Evolutionary conservation across 2,113 vertebrate genomes (phyloP).

Genomic region (Pantherophis guttatus): DNA sequence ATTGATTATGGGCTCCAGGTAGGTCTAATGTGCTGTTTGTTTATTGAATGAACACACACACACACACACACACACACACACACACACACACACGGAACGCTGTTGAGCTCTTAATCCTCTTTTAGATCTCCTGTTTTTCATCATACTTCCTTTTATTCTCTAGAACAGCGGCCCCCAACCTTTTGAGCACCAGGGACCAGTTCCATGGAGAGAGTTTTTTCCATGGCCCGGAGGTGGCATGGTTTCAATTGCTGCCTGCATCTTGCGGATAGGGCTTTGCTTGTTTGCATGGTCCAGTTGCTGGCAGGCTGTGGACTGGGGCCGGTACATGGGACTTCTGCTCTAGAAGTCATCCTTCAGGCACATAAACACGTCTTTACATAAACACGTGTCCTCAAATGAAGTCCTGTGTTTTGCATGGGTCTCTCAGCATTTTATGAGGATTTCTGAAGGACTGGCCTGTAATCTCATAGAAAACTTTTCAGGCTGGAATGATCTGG

Average conservation of each 20-base stretch:
- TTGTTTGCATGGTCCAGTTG: not conserved
- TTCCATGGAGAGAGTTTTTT: not conserved
- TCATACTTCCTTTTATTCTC: too few species aligned
- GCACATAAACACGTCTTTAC: not conserved
- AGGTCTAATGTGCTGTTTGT: slow-evolving; percentile 63
- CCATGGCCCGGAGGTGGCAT: not conserved
- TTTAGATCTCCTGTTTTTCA: not conserved
- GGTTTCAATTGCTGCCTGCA: not conserved
- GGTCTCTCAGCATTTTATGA: not conserved
- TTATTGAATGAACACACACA: not conserved
- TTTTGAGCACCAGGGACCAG: not conserved
- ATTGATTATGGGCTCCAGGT: slow-evolving; percentile 83
- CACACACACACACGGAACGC: not conserved
- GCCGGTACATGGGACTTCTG: too few species aligned
- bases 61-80: not conserved
- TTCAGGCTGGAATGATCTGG: not conserved
- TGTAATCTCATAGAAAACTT: not conserved
- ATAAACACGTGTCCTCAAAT: accelerated
- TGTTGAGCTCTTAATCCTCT: not conserved
- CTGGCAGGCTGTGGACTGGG: not conserved
- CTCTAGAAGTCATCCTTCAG: not conserved
- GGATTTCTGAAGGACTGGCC: not conserved
- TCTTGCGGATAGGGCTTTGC: not conserved
- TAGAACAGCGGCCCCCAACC: not conserved
- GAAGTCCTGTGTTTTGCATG: not conserved